Conservation (phyloP, 2,113 vertebrate species). For the Onychostoma macrolepis region DNA sequence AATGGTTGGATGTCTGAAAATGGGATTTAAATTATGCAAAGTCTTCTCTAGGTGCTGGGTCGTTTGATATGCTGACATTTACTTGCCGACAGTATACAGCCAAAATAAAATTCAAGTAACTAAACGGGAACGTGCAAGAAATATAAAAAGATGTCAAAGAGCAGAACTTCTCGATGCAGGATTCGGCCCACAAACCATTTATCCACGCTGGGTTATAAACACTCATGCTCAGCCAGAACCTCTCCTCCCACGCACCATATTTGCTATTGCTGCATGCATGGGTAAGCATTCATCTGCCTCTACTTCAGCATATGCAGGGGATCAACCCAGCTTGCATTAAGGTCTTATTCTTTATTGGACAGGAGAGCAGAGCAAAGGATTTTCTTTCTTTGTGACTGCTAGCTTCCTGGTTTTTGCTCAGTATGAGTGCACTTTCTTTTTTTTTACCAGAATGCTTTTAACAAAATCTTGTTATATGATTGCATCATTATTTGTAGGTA, state of each 20-base stretch:
- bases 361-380: neutral
- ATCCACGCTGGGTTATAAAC: slow-evolving; percentile 16
- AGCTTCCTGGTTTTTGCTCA: neutral
- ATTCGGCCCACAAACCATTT: slow-evolving; percentile 32
- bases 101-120: slow-evolving; percentile 16
- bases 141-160: slow-evolving; percentile 8
- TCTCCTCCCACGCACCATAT: slow-evolving; percentile 36
- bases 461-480: neutral
- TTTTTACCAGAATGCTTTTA: neutral
- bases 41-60: slow-evolving; percentile 40
- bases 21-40: slow-evolving; percentile 54
- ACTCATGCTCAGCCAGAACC: slow-evolving; percentile 22
- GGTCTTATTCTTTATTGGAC: slow-evolving; percentile 18
- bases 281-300: slow-evolving; percentile 34
- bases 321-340: slow-evolving; percentile 14
- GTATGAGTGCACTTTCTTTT: neutral
- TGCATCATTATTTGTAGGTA: neutral
- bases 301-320: slow-evolving; percentile 29
- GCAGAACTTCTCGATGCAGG: slow-evolving; percentile 18
- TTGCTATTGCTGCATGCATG: slow-evolving; percentile 22
- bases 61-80: slow-evolving; percentile 44
- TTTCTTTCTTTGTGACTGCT: neutral
- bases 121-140: neutral
- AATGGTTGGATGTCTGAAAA: slow-evolving; percentile 37
- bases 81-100: slow-evolving; percentile 26